phyloP scores from a whole-genome alignment of 2,797 vertebrate genomes.

The Lerista edwardsae region DNA sequence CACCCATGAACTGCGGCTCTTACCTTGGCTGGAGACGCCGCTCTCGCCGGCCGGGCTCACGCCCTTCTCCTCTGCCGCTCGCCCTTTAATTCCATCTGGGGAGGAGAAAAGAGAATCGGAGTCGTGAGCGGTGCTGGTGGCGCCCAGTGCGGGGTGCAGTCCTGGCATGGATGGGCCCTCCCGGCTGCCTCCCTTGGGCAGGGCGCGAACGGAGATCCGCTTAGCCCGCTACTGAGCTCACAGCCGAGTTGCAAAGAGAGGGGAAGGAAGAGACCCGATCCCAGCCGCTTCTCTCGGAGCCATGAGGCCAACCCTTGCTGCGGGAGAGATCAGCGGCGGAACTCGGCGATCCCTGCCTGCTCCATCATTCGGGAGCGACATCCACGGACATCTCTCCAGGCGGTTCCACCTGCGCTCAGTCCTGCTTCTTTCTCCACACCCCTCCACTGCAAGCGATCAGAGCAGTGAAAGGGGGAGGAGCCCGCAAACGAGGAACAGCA shows the following conservation, averaged over 20 bases:
- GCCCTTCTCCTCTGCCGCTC: constrained; percentile 8
- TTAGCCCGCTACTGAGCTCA: neutral
- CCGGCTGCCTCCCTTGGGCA: constrained; percentile 2
- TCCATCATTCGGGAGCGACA: neutral
- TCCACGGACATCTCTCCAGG: neutral
- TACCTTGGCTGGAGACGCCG: constrained; percentile 27
- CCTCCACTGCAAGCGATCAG: neutral
- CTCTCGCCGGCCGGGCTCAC: constrained; percentile 6
- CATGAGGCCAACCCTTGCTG: neutral
- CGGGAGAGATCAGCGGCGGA: neutral
- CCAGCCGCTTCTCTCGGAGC: neutral
- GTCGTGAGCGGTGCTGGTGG: neutral
- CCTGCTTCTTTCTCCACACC: neutral
- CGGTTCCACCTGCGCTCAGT: constrained; percentile 29
- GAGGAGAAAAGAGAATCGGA: constrained; percentile 10
- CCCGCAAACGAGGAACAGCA: neutral
- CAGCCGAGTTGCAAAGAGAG: neutral
- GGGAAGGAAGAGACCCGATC: neutral
- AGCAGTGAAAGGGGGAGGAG: neutral
- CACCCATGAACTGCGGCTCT: neutral
- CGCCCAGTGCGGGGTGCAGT: constrained; percentile 7
- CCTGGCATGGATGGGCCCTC: constrained; percentile 32
- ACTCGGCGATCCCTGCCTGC: neutral
- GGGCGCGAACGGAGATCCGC: neutral
- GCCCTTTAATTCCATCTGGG: constrained; percentile 21